phyloP scores from a whole-genome alignment of 2,888 invertebrate genomes.

The Drepanosiphum platanoidis region DNA sequence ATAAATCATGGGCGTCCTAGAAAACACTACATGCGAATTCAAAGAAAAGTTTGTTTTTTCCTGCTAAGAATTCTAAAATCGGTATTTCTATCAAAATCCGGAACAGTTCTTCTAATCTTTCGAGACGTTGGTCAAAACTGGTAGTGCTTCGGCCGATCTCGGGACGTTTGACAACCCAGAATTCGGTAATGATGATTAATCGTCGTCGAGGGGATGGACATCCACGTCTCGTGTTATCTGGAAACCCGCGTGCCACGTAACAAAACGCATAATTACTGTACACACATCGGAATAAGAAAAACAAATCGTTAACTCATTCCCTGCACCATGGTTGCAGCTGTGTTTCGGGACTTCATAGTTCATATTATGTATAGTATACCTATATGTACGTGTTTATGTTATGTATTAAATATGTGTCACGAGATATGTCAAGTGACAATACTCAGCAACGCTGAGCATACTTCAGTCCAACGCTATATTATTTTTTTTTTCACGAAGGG shows the following conservation, averaged over 20 bases:
- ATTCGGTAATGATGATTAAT: conserved; percentile 1
- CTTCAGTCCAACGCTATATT: no score
- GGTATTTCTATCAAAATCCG: no score
- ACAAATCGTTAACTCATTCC: background rate
- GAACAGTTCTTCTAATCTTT: no score
- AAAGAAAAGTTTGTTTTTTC: no score
- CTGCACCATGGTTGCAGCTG: background rate
- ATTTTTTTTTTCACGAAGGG: background rate
- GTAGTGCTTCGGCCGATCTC: background rate
- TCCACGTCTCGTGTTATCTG: background rate
- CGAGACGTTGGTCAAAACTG: no score
- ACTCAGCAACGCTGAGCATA: no score
- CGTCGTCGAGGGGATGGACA: background rate
- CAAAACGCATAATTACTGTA: background rate
- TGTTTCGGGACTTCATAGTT: background rate
- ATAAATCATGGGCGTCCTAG: no score
- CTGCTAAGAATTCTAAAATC: no score
- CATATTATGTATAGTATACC: no score
- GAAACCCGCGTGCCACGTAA: background rate
- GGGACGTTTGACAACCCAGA: no score
- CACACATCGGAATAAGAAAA: background rate
- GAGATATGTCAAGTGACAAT: background rate
- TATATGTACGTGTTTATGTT: no score
- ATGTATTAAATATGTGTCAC: background rate
- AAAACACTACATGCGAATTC: no score